Base-by-base conservation (phyloP, 2,888 invertebrate species). In the Linyphia triangularis region DNA sequence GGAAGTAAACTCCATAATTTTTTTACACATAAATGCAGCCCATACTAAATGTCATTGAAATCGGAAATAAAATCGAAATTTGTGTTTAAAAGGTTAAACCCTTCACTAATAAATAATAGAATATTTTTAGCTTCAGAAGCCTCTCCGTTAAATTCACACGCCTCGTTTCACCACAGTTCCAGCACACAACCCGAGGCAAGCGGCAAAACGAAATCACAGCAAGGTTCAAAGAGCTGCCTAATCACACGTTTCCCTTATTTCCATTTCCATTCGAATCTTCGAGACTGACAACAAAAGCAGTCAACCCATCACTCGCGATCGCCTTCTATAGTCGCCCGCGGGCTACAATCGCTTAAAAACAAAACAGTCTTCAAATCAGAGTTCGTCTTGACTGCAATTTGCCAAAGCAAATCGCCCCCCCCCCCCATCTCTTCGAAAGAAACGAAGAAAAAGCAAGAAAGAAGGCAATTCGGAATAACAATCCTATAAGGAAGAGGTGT, bases 211-310 rank as follows among this genome's bases (percentile, higher is more conserved):
- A 59, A 22, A 7, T 9, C 19, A n/a, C 22, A 16, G 57, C 63
- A 40, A 73, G n/a, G 59, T 73, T 40, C 16, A 83, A 63, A 83
- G 73, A 9, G 65, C 40, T 63, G 70, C 30, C 72, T 83, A 83
- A 83, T 83, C 73, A 83, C 83, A 83, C 73, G 73, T 72, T 83
- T 19, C 83, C 30, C 83, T 83, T 65, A 83, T 83, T 83, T 72
- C 30, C 73, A 73, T 73, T 83, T 72, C 61, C 73, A 65, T 26
- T 40, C n/a, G 28, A 59, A 73, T 13, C 26, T 28, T 30, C 13
- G 63, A 65, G 73, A 73, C 73, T 26, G 82, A 73, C 73, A 63
- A 43, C 73, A 83, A 83, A 83, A 83, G 83, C 83, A 83, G 61
- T 73, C 83, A 40, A 40, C 63, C 30, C 73, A 61, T 73, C 73